Percentiles rank a stretch among this genome's conserved stretches.
Conservation (phyloP, 2,888 invertebrate species). For the Lithosia quadra region DNA sequence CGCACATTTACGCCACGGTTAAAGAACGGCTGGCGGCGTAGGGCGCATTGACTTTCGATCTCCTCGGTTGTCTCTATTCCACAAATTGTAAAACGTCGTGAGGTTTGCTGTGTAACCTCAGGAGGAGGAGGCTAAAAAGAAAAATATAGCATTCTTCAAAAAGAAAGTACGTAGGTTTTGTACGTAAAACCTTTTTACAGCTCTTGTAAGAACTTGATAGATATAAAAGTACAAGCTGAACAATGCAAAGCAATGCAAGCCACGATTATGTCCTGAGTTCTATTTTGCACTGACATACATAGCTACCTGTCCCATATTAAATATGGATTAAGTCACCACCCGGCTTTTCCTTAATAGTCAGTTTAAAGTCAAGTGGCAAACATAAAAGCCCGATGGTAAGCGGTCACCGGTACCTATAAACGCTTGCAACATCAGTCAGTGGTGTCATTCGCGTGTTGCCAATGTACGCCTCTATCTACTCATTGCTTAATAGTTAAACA, state of each 20-base stretch:
- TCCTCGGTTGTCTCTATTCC: not conserved
- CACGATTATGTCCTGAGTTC: not conserved
- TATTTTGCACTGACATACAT: not conserved
- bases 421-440: slow-evolving; percentile 4
- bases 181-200: no score
- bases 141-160: not conserved
- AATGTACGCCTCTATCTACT: not conserved
- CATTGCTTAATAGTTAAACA: not conserved
- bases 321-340: not conserved
- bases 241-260: no score
- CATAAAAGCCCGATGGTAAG: not conserved
- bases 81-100: not conserved
- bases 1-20: not conserved
- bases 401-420: not conserved
- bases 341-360: not conserved
- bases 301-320: no score
- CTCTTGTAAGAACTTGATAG: not conserved
- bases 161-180: no score
- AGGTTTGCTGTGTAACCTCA: not conserved
- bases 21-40: not conserved
- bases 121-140: not conserved
- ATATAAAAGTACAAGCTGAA: not conserved
- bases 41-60: not conserved
- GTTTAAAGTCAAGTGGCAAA: not conserved
- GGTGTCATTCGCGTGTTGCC: not conserved